Evolutionary conservation across 2,113 vertebrate genomes (phyloP).

Genomic region (Semnornis frantzii): DNA sequence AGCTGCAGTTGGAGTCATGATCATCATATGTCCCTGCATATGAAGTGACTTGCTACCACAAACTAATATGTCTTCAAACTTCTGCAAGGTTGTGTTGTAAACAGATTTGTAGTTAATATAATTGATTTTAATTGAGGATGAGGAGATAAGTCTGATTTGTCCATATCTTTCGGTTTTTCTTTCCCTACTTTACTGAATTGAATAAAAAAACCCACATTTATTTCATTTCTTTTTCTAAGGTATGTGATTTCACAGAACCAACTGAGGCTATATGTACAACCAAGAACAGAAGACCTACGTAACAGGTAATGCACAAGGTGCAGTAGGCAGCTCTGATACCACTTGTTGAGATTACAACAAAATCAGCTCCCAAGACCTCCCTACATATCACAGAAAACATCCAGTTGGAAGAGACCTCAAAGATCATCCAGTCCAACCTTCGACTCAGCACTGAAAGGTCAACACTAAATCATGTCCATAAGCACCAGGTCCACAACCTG

Average conservation of each 20-base stretch:
- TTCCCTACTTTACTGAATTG: not conserved
- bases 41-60: not conserved
- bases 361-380: not conserved
- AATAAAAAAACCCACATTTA: slow-evolving; percentile 22
- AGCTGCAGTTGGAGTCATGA: not conserved
- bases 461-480: too few species aligned
- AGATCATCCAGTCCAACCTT: too few species aligned
- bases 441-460: too few species aligned
- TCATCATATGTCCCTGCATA: not conserved
- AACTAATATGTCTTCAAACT: not conserved
- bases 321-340: not conserved
- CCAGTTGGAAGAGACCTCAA: too few species aligned
- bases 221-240: slow-evolving; percentile 16
- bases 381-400: not conserved
- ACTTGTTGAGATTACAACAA: not conserved
- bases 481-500: too few species aligned
- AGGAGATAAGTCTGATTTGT: not conserved
- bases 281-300: not conserved
- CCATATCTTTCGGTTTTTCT: slow-evolving; percentile 9
- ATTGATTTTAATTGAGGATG: not conserved
- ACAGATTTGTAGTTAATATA: not conserved
- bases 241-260: not conserved
- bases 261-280: not conserved
- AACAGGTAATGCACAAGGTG: not conserved
- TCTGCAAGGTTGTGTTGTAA: not conserved